These are phyloP conservation scores for Ovis canadensis DNA, from an alignment of 2,113 vertebrate species.

Conservation along the genomic window DNA sequence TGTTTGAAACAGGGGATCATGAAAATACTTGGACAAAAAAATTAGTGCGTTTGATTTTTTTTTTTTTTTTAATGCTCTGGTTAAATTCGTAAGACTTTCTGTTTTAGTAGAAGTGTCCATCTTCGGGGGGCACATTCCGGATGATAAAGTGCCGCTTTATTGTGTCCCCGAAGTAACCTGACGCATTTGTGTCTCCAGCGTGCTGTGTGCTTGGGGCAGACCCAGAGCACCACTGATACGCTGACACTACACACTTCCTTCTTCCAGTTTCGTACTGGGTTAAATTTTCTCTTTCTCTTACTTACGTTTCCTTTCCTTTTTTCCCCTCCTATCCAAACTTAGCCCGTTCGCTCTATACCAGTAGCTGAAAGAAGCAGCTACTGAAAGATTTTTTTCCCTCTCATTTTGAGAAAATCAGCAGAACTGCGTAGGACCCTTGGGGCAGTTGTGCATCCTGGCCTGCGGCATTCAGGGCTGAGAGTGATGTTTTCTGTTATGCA, in stretches of 20 bases:
- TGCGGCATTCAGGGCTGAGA: not conserved
- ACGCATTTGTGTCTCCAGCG: not conserved
- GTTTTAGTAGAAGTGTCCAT: not conserved
- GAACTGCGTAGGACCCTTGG: not conserved
- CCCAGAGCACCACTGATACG: rapidly evolving
- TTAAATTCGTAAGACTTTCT: not conserved
- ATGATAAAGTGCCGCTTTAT: not conserved
- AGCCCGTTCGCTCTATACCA: not conserved
- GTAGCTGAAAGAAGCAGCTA: not conserved
- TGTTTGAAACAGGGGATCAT: not conserved
- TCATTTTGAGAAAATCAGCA: not conserved
- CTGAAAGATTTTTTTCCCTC: not conserved
- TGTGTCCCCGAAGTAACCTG: not conserved
- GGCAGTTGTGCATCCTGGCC: not conserved
- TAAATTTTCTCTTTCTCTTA: not conserved
- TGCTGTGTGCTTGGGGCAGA: not conserved
- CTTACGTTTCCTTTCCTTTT: not conserved
- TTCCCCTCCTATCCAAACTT: rapidly evolving
- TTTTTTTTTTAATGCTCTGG: not conserved
- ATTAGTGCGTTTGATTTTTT: not conserved
- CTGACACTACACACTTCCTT: not conserved
- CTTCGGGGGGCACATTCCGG: not conserved
- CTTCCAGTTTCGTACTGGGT: not conserved
- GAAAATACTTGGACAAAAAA: not conserved
- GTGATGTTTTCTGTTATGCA: not conserved